These are phyloP conservation scores for Crotophaga sulcirostris DNA, from an alignment of 2,113 vertebrate species.

Conservation along the genomic window DNA sequence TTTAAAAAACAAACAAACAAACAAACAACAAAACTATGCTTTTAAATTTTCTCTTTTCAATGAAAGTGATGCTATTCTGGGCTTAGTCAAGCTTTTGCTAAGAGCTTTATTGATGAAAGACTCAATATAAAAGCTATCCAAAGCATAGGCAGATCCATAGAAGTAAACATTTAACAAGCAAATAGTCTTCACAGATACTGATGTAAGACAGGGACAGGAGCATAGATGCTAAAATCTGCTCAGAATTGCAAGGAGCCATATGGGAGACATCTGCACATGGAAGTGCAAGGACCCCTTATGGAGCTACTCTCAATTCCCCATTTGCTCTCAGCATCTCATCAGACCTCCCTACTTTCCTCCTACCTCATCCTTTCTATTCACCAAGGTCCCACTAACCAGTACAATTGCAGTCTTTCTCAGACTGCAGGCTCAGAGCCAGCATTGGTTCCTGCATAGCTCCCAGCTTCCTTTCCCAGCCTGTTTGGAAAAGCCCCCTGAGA, in stretches of 20 bases:
- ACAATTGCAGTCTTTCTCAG: neutral
- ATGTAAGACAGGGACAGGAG: neutral
- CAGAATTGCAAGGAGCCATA: neutral
- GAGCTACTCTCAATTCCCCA: neutral
- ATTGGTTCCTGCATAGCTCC: neutral
- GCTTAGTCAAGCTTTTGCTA: neutral
- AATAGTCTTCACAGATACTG: neutral
- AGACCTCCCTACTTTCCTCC: neutral
- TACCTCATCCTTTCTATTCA: neutral
- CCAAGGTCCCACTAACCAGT: neutral
- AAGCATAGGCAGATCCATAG: neutral
- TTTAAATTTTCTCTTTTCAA: neutral
- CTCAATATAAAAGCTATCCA: neutral
- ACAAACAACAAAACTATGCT: neutral
- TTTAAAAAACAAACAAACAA: neutral
- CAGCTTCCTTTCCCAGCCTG: neutral
- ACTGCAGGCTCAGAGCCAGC: neutral
- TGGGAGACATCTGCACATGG: neutral
- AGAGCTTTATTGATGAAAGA: neutral
- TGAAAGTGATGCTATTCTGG: neutral
- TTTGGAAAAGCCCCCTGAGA: neutral
- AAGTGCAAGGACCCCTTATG: neutral
- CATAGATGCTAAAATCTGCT: neutral
- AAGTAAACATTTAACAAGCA: neutral
- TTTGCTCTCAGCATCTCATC: neutral